phyloP scores from a whole-genome alignment of 2,888 invertebrate genomes.

The Poecilus cupreus region DNA sequence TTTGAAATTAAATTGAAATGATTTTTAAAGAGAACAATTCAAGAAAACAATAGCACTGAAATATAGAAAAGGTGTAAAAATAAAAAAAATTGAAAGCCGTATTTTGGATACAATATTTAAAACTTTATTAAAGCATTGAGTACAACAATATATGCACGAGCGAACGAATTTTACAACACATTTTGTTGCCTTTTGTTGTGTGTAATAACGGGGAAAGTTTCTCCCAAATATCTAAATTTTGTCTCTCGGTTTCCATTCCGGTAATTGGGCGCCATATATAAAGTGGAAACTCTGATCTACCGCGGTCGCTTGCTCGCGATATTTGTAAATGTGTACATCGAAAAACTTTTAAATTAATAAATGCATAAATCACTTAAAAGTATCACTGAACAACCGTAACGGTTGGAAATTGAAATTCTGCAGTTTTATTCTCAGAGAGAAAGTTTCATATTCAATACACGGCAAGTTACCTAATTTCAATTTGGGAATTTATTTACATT shows the following conservation, averaged over 20 bases:
- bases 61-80: not conserved
- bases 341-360: slow-evolving; percentile 55
- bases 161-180: not conserved
- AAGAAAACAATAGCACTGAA: not conserved
- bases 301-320: not conserved
- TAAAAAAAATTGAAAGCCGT: not conserved
- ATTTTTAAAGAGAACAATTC: not conserved
- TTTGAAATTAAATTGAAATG: too few species aligned
- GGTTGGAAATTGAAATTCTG: slow-evolving; percentile 24
- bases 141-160: slow-evolving; percentile 20
- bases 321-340: slow-evolving; percentile 45
- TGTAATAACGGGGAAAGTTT: slow-evolving; percentile 1
- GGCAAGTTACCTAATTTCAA: not conserved
- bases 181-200: slow-evolving; percentile 2
- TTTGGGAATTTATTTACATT: not conserved
- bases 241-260: not conserved
- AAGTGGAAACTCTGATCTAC: slow-evolving; percentile 45
- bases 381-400: slow-evolving; percentile 13
- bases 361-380: slow-evolving; percentile 55
- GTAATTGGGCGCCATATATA: slow-evolving; percentile 13
- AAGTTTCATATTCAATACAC: not conserved
- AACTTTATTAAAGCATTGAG: not conserved
- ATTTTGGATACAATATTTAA: not conserved
- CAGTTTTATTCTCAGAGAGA: slow-evolving; percentile 5
- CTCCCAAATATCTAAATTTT: not conserved